A percentile compares a stretch with the other conserved stretches of the same genome.
phyloP scores from a whole-genome alignment of 2,113 vertebrate species.

The rat (Rattus norvegicus) region GRCr8 NC_086032.1:7022001-7022500 shows the following conservation, averaged over 20 bases:
- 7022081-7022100: not conserved
- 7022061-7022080: not conserved
- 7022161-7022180: constrained; percentile 23
- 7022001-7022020: not conserved
- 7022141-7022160: not conserved
- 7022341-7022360: not conserved
- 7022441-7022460: not conserved
- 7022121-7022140: not conserved
- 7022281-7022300: not conserved
- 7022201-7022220: not conserved
- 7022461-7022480: not conserved
- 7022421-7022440: not conserved
- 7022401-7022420: not conserved
- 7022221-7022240: not conserved
- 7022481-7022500: not conserved
- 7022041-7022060: not conserved
- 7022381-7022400: not conserved
- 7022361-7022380: not conserved
- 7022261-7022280: not conserved
- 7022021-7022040: not conserved
- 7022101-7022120: constrained; percentile 9
- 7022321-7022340: constrained; percentile 31
- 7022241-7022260: not conserved
- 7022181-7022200: constrained; percentile 30
- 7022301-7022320: constrained; percentile 8